These are phyloP conservation scores for Matsumyia berberina DNA, from an alignment of 2,888 invertebrate genomes.

Conservation along the genomic window DNA sequence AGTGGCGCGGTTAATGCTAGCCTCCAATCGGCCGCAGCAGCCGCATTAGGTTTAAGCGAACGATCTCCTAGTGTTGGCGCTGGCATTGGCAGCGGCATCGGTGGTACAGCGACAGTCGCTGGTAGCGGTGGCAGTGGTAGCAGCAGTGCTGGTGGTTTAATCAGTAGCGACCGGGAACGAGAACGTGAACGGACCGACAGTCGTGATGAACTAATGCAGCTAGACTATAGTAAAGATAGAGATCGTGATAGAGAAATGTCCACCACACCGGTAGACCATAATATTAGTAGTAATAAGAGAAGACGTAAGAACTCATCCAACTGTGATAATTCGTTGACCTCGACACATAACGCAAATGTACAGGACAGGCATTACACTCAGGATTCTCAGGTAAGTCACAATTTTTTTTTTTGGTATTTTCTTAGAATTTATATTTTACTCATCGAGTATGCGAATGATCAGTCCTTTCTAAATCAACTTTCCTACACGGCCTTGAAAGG, in stretches of 20 bases:
- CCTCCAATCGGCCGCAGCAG: constrained; percentile 80
- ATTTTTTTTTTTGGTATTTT: neutral
- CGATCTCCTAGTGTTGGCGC: constrained; percentile 84
- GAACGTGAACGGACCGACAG: constrained; percentile 81
- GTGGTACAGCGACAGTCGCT: constrained; percentile 71
- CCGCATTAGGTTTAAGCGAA: constrained; percentile 82
- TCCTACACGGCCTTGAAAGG: too few species aligned
- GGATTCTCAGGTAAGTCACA: constrained; percentile 87
- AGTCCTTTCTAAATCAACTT: too few species aligned
- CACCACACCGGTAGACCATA: constrained; percentile 84
- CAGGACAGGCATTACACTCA: constrained; percentile 87
- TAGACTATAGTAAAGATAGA: constrained; percentile 84
- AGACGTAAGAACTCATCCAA: constrained; percentile 86
- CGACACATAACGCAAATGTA: constrained; percentile 85
- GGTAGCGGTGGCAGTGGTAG: constrained; percentile 78
- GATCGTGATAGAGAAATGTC: constrained; percentile 87
- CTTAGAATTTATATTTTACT: too few species aligned
- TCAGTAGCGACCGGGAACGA: constrained; percentile 81
- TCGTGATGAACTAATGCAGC: constrained; percentile 84
- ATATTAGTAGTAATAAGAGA: constrained; percentile 86
- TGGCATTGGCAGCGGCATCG: constrained; percentile 80
- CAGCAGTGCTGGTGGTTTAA: constrained; percentile 80
- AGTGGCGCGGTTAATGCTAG: constrained; percentile 81
- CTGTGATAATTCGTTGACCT: constrained; percentile 88
- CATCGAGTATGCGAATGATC: too few species aligned